Base-by-base conservation (phyloP, 2,888 invertebrate genomes). In the Dryobotodes eremita region DNA sequence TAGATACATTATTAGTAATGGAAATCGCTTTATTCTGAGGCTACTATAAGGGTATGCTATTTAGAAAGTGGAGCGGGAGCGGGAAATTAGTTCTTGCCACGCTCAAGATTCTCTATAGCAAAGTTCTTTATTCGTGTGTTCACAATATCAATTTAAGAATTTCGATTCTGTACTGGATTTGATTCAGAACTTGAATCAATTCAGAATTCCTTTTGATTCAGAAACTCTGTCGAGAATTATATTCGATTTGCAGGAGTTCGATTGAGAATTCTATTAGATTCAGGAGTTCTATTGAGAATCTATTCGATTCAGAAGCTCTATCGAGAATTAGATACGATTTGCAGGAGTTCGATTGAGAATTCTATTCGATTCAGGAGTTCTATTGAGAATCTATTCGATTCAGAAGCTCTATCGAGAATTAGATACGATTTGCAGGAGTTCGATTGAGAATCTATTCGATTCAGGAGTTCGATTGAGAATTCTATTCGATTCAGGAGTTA, bases 1-100 rank as follows among this genome's bases (percentile, higher is more conserved):
- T 83, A 83, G 80, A 59, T 55, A 77, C 70, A 3, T 64, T 82
- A n/a, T 31, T 83, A 53, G 64, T 73, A 61, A 69, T 36, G 75
- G 68, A 69, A 74, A 69, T 75, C 69, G 83, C 71, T 83, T 83
- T 74, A 71, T 83, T 70, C 82, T 75, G 79, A 53, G 20, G 79
- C 20, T 62, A 26, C 61, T 15, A 6, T 78, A 78, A 61, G 66
- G 79, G 7, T 68, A 2, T 0, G 46, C 15, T 61, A 61, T 20
- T 7, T 26, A 7, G 53, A 23, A 66, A 74, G 46, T 11, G 4
- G 15, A 23, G 46, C 53, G 50, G 46, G 0, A 26, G 17, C 36
- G 8, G 17, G 0, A 8, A 31, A 8, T 36, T 7, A 8, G 3
- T 2, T 62, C n/a, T 50, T 15, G 31, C 6, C 0, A 3, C 74